Evolutionary conservation across 2,797 vertebrate genomes (phyloP), one percentile per base, ranked within the genome.

Genomic region (Mastacembelus armatus): DNA sequence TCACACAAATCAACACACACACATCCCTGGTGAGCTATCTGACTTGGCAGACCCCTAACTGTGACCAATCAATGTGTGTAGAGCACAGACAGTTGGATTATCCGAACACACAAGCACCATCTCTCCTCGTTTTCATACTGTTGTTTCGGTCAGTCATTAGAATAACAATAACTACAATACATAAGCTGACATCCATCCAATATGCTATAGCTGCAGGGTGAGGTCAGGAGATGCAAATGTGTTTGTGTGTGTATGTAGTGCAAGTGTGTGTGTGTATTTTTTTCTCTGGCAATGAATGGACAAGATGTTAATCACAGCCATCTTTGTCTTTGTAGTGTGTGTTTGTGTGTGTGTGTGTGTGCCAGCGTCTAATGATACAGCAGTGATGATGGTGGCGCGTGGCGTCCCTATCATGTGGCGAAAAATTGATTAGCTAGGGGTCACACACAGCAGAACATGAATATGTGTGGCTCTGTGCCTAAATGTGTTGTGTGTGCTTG

Each of bases 161-260:
- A 94, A 94, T 95, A 92, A 94, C 92, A 95, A 94, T 93, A 84
- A 84, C 33, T 43, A 88, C 88, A 90, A 91, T 84, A 71, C 85
- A 69, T 89, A 89, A 89, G 89, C 86, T 84, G 85, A 90, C 86
- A 90, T 80, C 81, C 80, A 84, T 89, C 84, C 85, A 90, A 74
- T 85, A 82, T 83, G 85, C 80, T 64, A 27, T 77, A 82, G 85
- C 91, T 82, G 81, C 83, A 68, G 88, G 83, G 73, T 63, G 68
- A 81, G 87, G 83, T 86, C 79, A 70, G 49, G 32, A 77, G 56
- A 76, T 65, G 44, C 66, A 47, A 51, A 12, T 11, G 21, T 29
- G 12, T 6, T 3, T 21, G 24, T 27, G 33, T 70, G 35, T 51
- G 61, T 52, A 54, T 81, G 57, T 55, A 19, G n/a, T n/a, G n/a